Percentiles rank a stretch among this genome's conserved stretches.
phyloP scores from a whole-genome alignment of 2,113 vertebrate species.

The Chaetura pelagica region DNA sequence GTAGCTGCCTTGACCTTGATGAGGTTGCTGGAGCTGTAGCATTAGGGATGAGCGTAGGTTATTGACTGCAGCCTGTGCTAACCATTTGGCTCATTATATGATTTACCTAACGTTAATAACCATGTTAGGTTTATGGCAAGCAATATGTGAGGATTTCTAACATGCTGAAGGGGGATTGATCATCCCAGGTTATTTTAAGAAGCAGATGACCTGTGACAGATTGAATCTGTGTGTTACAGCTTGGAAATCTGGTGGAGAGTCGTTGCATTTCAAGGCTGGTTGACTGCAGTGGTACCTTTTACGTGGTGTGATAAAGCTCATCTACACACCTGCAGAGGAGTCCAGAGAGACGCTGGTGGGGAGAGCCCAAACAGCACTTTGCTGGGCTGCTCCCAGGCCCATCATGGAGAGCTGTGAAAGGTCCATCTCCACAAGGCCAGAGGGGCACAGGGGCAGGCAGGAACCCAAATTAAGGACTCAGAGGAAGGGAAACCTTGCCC shows the following conservation, averaged over 20 bases:
- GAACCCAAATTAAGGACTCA: background rate
- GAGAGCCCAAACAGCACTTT: background rate
- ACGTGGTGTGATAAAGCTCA: background rate
- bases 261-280: background rate
- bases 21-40: background rate
- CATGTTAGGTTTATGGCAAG: background rate
- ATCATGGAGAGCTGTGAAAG: background rate
- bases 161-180: background rate
- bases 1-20: background rate
- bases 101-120: background rate
- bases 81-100: background rate
- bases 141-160: background rate
- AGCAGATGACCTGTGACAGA: slow-evolving; percentile 4
- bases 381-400: accelerated
- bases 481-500: background rate
- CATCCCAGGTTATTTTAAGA: slow-evolving; percentile 20
- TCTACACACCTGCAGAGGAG: accelerated
- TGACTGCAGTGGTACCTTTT: background rate
- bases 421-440: background rate
- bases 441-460: background rate
- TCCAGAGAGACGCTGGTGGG: background rate
- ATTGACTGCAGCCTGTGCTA: background rate
- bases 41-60: background rate
- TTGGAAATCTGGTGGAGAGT: background rate
- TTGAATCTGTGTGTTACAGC: background rate